Evolutionary conservation across 2,113 vertebrate genomes (phyloP).

Genomic region (Pterocles orientalis): DNA sequence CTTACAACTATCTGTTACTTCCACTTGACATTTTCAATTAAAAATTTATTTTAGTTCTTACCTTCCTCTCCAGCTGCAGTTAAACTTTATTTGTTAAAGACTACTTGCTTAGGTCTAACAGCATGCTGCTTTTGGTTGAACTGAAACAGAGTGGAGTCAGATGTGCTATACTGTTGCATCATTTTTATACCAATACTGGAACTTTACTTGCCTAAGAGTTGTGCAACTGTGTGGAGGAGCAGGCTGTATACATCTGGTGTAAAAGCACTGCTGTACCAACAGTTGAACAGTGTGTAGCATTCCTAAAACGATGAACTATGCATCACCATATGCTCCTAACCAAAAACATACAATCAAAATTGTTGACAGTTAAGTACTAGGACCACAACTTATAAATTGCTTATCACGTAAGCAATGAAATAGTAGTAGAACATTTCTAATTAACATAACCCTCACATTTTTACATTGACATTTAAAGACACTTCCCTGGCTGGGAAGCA

Average conservation of each 20-base stretch:
- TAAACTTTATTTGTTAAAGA: background rate
- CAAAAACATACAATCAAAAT: background rate
- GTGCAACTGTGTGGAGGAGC: background rate
- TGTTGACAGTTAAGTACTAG: rapidly evolving
- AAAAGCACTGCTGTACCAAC: background rate
- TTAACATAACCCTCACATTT: too few relatives aligned
- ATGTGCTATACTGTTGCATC: background rate
- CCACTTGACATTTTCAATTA: background rate
- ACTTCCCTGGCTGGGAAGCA: too few relatives aligned
- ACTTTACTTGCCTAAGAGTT: background rate
- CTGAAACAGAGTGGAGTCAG: background rate
- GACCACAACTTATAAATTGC: rapidly evolving
- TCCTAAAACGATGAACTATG: background rate
- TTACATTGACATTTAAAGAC: rapidly evolving
- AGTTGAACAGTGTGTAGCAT: rapidly evolving
- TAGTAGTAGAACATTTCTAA: rapidly evolving
- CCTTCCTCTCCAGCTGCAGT: background rate
- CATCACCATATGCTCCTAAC: background rate
- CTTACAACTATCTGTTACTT: background rate
- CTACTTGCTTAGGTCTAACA: background rate
- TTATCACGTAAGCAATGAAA: rapidly evolving
- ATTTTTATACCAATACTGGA: background rate
- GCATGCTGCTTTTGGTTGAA: background rate
- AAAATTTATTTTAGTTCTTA: background rate
- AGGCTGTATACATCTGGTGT: background rate